Conservation (phyloP, 2,888 invertebrate genomes). For the Cryptocephalus moraei region DNA sequence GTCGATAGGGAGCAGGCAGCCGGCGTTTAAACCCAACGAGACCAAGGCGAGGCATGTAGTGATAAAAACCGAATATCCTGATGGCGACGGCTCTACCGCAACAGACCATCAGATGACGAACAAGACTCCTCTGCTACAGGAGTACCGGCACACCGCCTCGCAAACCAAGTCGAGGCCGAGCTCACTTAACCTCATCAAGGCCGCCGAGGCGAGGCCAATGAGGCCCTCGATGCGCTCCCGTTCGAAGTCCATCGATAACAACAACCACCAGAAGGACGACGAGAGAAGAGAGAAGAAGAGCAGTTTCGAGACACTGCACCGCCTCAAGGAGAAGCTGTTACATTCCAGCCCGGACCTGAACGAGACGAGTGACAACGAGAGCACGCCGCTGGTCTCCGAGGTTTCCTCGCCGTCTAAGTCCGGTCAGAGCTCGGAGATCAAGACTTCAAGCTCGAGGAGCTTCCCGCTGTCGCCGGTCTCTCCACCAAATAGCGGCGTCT, state of each 20-base stretch:
- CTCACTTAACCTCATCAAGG: slow-evolving; percentile 24
- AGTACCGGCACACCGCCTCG: slow-evolving; percentile 16
- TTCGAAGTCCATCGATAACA: slow-evolving; percentile 31
- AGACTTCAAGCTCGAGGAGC: slow-evolving; percentile 26
- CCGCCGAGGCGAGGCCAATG: slow-evolving; percentile 17
- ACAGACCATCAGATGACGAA: slow-evolving; percentile 18
- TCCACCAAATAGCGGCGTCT: slow-evolving; percentile 17
- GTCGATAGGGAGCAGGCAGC: slow-evolving; percentile 20
- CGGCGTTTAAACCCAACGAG: slow-evolving; percentile 16
- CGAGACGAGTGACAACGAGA: slow-evolving; percentile 51
- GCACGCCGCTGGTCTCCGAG: slow-evolving; percentile 53
- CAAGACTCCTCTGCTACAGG: slow-evolving; percentile 18
- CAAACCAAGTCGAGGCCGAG: slow-evolving; percentile 25
- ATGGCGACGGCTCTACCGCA: slow-evolving; percentile 16
- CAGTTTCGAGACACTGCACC: slow-evolving; percentile 29
- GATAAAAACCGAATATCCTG: slow-evolving; percentile 25
- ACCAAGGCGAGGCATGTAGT: slow-evolving; percentile 29
- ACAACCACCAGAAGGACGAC: slow-evolving; percentile 11
- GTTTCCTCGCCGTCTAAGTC: slow-evolving; percentile 29
- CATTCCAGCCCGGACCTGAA: slow-evolving; percentile 33
- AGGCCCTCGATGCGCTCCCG: slow-evolving; percentile 20
- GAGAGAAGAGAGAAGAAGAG: slow-evolving; percentile 22
- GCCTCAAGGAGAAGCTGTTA: slow-evolving; percentile 33
- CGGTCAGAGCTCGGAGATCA: slow-evolving; percentile 23
- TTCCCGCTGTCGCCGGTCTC: slow-evolving; percentile 23